phyloP scores from a whole-genome alignment of 2,888 invertebrate species.

The Drosophila robusta region DNA sequence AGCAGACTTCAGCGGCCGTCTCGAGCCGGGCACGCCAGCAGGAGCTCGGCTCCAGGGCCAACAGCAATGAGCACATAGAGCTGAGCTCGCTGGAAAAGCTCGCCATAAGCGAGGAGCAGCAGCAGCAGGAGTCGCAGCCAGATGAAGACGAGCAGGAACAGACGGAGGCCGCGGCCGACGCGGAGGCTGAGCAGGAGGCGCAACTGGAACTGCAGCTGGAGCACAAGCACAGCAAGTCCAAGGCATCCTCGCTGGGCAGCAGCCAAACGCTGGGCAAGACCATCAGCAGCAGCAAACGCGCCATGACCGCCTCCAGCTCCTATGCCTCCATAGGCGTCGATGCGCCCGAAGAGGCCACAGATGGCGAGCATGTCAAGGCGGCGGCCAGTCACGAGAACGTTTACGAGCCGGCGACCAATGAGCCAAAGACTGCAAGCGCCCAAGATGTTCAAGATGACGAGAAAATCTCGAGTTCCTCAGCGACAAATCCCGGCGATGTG shows the following conservation, averaged over 20 bases:
- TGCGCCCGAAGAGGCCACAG: conserved; percentile 22
- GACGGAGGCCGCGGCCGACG: background rate
- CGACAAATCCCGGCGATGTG: conserved; percentile 82
- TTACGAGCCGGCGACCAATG: conserved; percentile 13
- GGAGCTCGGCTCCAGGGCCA: conserved; percentile 37
- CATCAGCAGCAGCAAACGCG: conserved; percentile 81
- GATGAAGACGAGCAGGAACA: conserved; percentile 16
- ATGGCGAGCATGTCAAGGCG: background rate
- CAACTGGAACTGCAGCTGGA: conserved; percentile 54
- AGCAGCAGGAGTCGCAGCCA: conserved; percentile 27
- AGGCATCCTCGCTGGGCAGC: conserved; percentile 51
- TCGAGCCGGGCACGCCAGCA: conserved; percentile 10
- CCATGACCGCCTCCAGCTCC: conserved; percentile 50
- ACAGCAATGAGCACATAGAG: conserved; percentile 79
- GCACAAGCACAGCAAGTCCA: conserved; percentile 77
- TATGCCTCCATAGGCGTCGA: conserved; percentile 40
- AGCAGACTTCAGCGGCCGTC: conserved; percentile 21
- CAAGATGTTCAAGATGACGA: conserved; percentile 51
- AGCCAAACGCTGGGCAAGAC: no score
- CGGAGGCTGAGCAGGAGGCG: conserved; percentile 14
- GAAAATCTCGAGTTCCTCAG: conserved; percentile 81
- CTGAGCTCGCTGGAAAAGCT: conserved; percentile 78
- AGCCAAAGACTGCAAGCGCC: no score
- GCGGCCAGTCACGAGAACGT: conserved; percentile 18
- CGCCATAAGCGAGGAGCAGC: conserved; percentile 33